Evolutionary conservation across 2,797 vertebrate genomes (phyloP).

Genomic region (Pipistrellus nathusii): DNA sequence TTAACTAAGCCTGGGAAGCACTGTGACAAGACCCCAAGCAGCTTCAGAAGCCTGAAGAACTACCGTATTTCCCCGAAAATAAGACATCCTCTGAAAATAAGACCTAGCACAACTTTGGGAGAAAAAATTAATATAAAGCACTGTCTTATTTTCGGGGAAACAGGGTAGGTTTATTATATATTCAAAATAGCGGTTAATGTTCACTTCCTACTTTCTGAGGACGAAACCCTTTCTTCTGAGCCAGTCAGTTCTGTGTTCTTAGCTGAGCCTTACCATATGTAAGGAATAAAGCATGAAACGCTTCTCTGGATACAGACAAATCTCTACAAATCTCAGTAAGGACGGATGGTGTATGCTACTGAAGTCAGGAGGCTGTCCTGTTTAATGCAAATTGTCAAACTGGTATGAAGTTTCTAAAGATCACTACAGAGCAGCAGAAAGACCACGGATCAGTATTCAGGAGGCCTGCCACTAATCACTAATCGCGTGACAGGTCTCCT

Average conservation of each 20-base stretch:
- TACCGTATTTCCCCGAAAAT: not conserved
- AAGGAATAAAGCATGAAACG: not conserved
- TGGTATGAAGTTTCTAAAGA: slow-evolving; percentile 23
- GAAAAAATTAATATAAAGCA: no score
- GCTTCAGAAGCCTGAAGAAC: slow-evolving; percentile 14
- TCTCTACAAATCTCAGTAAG: slow-evolving; percentile 54
- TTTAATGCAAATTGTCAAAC: not conserved
- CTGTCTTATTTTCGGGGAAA: no score
- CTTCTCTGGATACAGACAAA: slow-evolving; percentile 44
- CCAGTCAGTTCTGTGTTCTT: slow-evolving; percentile 14
- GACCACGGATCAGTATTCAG: not conserved
- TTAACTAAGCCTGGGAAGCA: slow-evolving; percentile 37
- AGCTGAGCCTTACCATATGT: slow-evolving; percentile 55
- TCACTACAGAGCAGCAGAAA: not conserved
- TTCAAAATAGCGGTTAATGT: slow-evolving; percentile 52
- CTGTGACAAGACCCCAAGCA: slow-evolving; percentile 39
- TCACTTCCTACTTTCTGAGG: slow-evolving; percentile 20
- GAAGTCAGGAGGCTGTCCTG: slow-evolving; percentile 5
- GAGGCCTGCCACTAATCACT: slow-evolving; percentile 31
- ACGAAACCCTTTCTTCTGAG: slow-evolving; percentile 34
- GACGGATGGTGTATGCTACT: not conserved
- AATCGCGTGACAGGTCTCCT: not conserved
- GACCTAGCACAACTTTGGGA: no score
- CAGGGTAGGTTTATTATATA: slow-evolving; percentile 39
- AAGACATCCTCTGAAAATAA: no score